A percentile compares a stretch with the other conserved stretches of the same genome.
Evolutionary conservation across 1,140 invertebrate species (phyloP).

Genomic region (Meloidogyne chitwoodi): DNA sequence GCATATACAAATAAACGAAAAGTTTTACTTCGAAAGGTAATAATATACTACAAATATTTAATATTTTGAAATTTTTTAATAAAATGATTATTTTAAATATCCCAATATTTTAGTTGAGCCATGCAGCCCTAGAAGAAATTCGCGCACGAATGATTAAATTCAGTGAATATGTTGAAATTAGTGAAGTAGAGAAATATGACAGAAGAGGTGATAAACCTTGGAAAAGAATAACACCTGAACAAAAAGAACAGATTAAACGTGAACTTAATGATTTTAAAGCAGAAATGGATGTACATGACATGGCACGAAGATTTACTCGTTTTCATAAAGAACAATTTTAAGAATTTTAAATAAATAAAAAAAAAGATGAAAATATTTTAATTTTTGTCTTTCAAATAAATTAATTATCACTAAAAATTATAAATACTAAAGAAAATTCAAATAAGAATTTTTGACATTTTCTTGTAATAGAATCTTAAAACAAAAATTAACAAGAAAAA

Average conservation of each 20-base stretch:
- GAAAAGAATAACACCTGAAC: conserved; percentile 6
- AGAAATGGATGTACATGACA: conserved; percentile 16
- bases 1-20: neutral
- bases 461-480: too few species aligned
- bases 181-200: conserved; percentile 18
- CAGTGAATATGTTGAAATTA: conserved; percentile 16
- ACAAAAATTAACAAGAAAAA: too few species aligned
- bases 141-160: conserved; percentile 17
- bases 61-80: too few species aligned
- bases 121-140: conserved; percentile 10
- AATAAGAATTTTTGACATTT: too few species aligned
- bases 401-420: too few species aligned
- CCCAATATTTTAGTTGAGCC: conserved; percentile 15
- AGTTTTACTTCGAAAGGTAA: conserved; percentile 14
- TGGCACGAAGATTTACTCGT: conserved; percentile 6
- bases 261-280: conserved; percentile 16
- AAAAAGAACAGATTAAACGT: conserved; percentile 10
- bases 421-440: too few species aligned
- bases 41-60: neutral
- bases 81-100: too few species aligned
- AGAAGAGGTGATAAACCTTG: conserved; percentile 4
- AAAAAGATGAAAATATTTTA: neutral
- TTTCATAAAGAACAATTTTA: neutral
- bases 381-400: neutral
- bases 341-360: neutral